A percentile compares a stretch with the other conserved stretches of the same genome.
Evolutionary conservation across 1,140 invertebrate species (phyloP).

Genomic region (Metaphire vulgaris): DNA sequence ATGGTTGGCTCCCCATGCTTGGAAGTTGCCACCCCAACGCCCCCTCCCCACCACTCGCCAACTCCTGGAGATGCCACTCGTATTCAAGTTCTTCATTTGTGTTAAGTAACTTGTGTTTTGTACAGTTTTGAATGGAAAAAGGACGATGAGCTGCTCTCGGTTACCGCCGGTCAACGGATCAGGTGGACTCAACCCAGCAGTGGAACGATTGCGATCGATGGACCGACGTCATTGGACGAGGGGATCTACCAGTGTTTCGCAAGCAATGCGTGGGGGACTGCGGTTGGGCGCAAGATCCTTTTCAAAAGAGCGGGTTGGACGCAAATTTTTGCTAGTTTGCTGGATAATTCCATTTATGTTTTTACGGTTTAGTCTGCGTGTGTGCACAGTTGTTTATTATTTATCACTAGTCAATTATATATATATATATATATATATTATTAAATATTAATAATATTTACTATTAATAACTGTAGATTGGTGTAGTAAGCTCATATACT

Average conservation of each 20-base stretch:
- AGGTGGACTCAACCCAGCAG: neutral
- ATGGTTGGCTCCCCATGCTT: too few species aligned
- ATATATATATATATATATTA: too few species aligned
- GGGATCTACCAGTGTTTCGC: constrained; percentile 30
- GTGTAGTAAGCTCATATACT: neutral
- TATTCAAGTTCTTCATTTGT: too few species aligned
- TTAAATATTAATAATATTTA: neutral
- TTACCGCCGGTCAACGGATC: neutral
- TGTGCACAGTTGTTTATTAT: neutral
- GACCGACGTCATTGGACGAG: neutral
- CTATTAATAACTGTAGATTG: neutral
- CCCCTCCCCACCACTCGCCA: too few species aligned
- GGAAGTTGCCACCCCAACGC: too few species aligned
- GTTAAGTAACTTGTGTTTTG: too few species aligned
- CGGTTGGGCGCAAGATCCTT: neutral
- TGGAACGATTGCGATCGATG: neutral
- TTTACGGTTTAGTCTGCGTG: neutral
- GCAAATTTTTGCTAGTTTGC: neutral
- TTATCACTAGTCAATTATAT: too few species aligned
- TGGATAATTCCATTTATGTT: neutral
- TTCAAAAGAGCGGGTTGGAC: constrained; percentile 19
- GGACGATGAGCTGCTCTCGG: neutral
- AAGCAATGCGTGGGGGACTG: constrained; percentile 15
- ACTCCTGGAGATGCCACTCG: too few species aligned
- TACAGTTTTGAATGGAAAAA: constrained; percentile 21